A percentile compares a stretch with the other conserved stretches of the same genome.
phyloP scores from a whole-genome alignment of 2,113 vertebrate species.

The Oophaga pumilio region DNA sequence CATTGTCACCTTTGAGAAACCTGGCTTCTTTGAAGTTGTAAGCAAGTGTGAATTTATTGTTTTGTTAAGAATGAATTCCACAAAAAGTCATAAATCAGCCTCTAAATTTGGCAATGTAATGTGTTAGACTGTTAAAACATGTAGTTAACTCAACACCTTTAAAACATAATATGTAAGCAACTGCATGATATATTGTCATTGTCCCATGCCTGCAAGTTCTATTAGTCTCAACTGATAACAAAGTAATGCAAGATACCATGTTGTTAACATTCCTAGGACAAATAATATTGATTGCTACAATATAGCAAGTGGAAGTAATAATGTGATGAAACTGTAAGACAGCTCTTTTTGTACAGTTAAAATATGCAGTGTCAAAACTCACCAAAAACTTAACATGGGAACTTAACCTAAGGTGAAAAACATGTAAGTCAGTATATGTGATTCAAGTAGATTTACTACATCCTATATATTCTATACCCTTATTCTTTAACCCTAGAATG shows the following conservation, averaged over 20 bases:
- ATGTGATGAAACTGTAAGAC: too few species aligned
- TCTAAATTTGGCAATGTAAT: conserved; percentile 28
- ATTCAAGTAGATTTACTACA: too few species aligned
- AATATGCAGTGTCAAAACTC: too few species aligned
- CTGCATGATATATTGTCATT: conserved; percentile 34
- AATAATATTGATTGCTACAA: neutral
- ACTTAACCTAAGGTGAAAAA: too few species aligned
- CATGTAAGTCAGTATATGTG: too few species aligned
- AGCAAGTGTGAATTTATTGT: conserved; percentile 51
- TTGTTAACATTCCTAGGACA: conserved; percentile 22
- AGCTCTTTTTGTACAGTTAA: too few species aligned
- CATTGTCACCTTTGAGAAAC: conserved; percentile 48
- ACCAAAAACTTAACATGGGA: too few species aligned
- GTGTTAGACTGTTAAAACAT: conserved; percentile 39
- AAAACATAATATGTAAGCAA: conserved; percentile 42
- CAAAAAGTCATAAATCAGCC: conserved; percentile 45
- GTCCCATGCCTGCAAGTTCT: neutral
- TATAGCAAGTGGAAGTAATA: neutral
- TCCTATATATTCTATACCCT: too few species aligned
- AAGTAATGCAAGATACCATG: neutral
- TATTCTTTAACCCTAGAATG: too few species aligned
- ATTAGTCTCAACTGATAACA: neutral
- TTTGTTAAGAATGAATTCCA: conserved; percentile 28
- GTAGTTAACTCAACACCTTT: conserved; percentile 43
- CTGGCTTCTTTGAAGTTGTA: conserved; percentile 47